These are phyloP conservation scores for Anser brachyrhynchus DNA, from an alignment of 2,113 vertebrate species.

Conservation along the genomic window DNA sequence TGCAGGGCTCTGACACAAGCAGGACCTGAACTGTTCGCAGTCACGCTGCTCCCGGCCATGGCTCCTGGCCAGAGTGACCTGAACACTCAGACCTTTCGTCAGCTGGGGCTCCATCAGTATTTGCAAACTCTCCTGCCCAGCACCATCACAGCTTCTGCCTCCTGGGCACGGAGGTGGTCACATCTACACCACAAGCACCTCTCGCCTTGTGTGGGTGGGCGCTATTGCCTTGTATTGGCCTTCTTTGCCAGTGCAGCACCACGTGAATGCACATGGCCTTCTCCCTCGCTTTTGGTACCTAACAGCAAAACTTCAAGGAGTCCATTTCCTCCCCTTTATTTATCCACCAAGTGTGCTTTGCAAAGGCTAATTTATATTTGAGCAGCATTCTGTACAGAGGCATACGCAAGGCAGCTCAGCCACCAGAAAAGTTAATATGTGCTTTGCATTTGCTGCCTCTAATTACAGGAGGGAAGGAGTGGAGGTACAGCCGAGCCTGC, in stretches of 20 bases:
- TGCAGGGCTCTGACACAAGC: neutral
- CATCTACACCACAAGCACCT: neutral
- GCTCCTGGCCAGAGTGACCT: neutral
- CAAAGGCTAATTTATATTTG: conserved; percentile 48
- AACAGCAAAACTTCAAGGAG: neutral
- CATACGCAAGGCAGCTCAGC: conserved; percentile 32
- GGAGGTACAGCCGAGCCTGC: conserved; percentile 56
- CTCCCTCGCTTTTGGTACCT: neutral
- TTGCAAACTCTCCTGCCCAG: neutral
- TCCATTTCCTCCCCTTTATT: conserved; percentile 27
- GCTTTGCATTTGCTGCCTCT: conserved; percentile 61
- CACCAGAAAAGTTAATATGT: conserved; percentile 67
- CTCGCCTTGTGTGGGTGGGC: no score
- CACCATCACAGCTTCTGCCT: neutral
- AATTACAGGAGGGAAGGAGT: conserved; percentile 53
- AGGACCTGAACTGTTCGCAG: neutral
- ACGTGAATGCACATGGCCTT: no score
- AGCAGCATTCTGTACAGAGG: conserved; percentile 29
- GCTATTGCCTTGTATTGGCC: neutral
- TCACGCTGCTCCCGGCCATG: accelerated
- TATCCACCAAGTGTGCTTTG: neutral
- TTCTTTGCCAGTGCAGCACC: neutral
- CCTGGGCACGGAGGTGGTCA: neutral
- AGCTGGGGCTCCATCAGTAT: no score
- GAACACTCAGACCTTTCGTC: neutral